phyloP scores from a whole-genome alignment of 37 sponge, comb jelly and placozoan genomes.

The Halisarca cf. caerulea region DNA sequence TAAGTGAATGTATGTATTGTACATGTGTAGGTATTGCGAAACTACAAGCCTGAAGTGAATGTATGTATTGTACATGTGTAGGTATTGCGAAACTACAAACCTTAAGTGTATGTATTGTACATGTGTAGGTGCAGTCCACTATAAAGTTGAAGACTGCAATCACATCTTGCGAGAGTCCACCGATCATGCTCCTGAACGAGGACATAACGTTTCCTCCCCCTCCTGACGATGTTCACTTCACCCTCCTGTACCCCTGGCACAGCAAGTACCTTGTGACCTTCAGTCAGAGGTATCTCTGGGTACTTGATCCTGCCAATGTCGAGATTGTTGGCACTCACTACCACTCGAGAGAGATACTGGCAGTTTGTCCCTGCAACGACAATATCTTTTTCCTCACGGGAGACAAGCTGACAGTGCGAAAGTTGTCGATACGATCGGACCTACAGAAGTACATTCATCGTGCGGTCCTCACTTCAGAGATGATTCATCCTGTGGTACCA shows the following conservation, averaged over 20 bases:
- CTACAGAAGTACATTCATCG: conserved; percentile 1
- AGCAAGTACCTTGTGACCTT: conserved; percentile 29
- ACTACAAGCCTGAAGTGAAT: no score
- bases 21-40: no score
- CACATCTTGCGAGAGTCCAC: not conserved
- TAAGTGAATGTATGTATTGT: no score
- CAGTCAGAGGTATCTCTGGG: conserved; percentile 37
- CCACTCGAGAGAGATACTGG: not conserved
- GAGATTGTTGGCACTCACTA: conserved; percentile 10
- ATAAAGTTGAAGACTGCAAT: conserved; percentile 26
- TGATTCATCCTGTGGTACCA: not conserved
- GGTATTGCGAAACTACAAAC: not conserved
- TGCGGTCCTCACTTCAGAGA: not conserved
- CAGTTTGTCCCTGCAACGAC: not conserved
- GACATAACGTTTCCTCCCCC: conserved; percentile 18
- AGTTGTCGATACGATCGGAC: conserved; percentile 1
- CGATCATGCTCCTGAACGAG: conserved; percentile 25
- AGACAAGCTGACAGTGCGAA: not conserved
- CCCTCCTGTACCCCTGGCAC: conserved; percentile 27
- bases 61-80: not conserved
- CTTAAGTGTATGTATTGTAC: not conserved
- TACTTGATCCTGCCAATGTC: conserved; percentile 22
- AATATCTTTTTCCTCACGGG: not conserved
- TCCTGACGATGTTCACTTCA: conserved; percentile 16
- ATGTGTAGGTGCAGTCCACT: conserved; percentile 23